Evolutionary conservation across 1,140 invertebrate genomes (phyloP), one percentile per base, ranked within the genome.

Genomic region (Zaprionus taronus): DNA sequence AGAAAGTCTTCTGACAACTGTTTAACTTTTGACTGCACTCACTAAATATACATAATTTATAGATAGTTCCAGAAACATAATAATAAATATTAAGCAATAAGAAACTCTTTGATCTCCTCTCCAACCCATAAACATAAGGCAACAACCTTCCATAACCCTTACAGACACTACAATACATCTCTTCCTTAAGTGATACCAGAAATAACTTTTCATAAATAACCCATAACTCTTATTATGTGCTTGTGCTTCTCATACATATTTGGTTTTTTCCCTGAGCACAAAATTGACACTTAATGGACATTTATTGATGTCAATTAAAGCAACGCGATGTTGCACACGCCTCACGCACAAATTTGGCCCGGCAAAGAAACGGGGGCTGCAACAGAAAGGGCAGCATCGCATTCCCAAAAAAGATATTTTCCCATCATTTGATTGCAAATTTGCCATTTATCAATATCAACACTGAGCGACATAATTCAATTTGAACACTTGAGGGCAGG

Each of bases 381-480:
- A 11, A 20, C 9, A 9, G 20, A 51, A 51, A 51, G 47, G 47
- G 47, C 47, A 24, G 5, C 20, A 5, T 22, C 11, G 20, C 22
- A 51, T 49, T 38, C n/a, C n/a, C 7, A 7, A 62, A 55, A 38
- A 79, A 6, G 5, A 7, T 47, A 63, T 53, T 85, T 84, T 84
- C 82, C 67, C 82, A 84, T 83, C 68, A 56, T 79, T 79, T 56
- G 75, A 85, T 81, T 84, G 82, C 70, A 74, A 84, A 81, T 75
- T 81, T 81, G 83, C 82, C 75, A 84, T 84, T 84, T 85, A 80
- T 84, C 82, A 84, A 84, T 84, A 84, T 84, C 83, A 85, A 85
- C 83, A 82, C 31, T 11, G 76, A 53, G 36, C 34, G 28, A 72
- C 73, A 85, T 86, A 85, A 85, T 86, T 85, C 71, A 85, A 85